phyloP scores from a whole-genome alignment of 2,888 invertebrate species.

The Amblyjoppa proteus region DNA sequence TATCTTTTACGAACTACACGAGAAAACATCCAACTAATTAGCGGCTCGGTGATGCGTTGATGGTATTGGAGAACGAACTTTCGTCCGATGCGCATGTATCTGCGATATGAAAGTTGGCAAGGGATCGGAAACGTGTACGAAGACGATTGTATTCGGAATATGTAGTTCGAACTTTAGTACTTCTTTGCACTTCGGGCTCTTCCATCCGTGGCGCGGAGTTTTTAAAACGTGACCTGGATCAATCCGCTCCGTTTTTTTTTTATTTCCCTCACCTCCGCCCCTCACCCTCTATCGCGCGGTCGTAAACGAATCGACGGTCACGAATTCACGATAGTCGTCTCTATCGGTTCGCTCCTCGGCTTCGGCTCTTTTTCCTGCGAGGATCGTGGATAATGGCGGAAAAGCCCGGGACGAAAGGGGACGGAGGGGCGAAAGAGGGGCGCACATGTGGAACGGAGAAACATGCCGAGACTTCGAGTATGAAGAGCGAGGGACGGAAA shows the following conservation, averaged over 20 bases:
- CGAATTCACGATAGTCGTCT: conserved; percentile 28
- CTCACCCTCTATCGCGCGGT: conserved; percentile 6
- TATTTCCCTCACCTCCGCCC: conserved; percentile 3
- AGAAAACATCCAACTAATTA: conserved; percentile 16
- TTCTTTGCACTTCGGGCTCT: conserved; percentile 16
- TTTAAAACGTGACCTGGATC: conserved; percentile 56
- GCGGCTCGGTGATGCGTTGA: neutral
- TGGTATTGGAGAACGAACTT: conserved; percentile 23
- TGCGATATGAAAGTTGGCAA: conserved; percentile 32
- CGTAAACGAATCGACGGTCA: conserved; percentile 53
- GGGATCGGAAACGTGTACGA: conserved; percentile 16
- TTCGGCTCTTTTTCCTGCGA: conserved; percentile 7
- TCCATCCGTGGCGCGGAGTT: neutral
- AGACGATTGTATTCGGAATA: conserved; percentile 23
- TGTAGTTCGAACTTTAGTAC: conserved; percentile 38
- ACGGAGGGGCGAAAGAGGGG: neutral
- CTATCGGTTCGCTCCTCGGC: conserved; percentile 26
- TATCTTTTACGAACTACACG: conserved; percentile 3
- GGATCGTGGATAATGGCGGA: neutral
- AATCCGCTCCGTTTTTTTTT: conserved; percentile 23
- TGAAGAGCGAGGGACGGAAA: neutral
- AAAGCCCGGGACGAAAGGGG: neutral
- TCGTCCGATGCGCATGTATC: conserved; percentile 4
- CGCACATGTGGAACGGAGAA: neutral
- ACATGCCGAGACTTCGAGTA: neutral